These are phyloP conservation scores for Gambusia holbrooki DNA, from an alignment of 2,113 vertebrate genomes.

Conservation along the genomic window DNA sequence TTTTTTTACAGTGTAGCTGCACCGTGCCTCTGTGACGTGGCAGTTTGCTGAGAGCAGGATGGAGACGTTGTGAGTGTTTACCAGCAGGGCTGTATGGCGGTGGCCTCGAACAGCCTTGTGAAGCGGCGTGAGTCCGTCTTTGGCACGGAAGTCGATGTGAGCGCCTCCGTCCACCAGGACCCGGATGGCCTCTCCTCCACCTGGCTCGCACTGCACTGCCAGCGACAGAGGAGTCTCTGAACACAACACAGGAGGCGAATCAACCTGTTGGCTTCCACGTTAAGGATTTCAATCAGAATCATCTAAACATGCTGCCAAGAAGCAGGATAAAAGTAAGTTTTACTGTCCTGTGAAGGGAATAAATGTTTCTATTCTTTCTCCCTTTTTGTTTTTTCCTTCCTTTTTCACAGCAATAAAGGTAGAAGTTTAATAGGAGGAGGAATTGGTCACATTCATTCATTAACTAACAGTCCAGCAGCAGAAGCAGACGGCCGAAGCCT, in stretches of 20 bases:
- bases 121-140: conserved; percentile 90
- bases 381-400: no score
- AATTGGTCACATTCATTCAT: no score
- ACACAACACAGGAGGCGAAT: conserved; percentile 26
- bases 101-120: conserved; percentile 91
- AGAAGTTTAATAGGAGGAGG: no score
- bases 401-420: no score
- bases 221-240: conserved; percentile 91
- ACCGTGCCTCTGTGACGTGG: not conserved
- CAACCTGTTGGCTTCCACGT: not conserved
- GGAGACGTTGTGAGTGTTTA: conserved; percentile 55
- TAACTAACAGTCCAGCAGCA: no score
- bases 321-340: not conserved
- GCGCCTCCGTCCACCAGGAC: conserved; percentile 89
- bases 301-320: not conserved
- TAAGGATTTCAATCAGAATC: not conserved
- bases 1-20: no score
- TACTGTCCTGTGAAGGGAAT: no score
- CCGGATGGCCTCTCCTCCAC: conserved; percentile 87
- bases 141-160: conserved; percentile 92
- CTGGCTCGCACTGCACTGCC: conserved; percentile 88
- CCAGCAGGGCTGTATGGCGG: conserved; percentile 89
- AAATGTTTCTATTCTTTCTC: no score
- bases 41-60: not conserved
- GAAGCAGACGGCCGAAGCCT: not conserved